Conservation (phyloP, 2,888 invertebrate genomes). For the Lissocephala sabroskyi region DNA sequence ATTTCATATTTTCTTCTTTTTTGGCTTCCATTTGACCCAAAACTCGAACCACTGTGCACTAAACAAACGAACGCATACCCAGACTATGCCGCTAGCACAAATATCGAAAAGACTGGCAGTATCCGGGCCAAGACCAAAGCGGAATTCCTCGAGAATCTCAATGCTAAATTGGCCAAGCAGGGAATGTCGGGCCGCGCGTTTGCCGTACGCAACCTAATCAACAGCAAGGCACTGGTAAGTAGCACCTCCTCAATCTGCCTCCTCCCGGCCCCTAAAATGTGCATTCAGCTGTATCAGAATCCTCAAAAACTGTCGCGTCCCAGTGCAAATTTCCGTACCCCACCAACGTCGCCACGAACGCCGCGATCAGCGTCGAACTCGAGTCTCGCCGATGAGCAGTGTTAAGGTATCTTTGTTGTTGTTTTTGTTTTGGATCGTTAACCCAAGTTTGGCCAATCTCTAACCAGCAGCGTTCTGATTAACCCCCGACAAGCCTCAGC, state of each 20-base stretch:
- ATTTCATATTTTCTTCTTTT: constrained; percentile 4
- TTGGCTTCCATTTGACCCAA: no score
- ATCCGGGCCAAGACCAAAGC: constrained; percentile 73
- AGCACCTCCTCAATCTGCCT: constrained; percentile 1
- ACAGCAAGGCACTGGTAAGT: constrained; percentile 80
- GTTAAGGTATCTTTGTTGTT: constrained; percentile 70
- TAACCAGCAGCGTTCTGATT: neutral
- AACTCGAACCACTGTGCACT: neutral
- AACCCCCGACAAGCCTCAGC: neutral
- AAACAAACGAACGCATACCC: constrained; percentile 12
- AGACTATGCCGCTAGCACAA: constrained; percentile 72
- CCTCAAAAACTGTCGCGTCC: constrained; percentile 68
- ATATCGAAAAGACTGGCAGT: constrained; percentile 72
- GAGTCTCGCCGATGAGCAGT: constrained; percentile 45
- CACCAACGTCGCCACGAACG: constrained; percentile 52
- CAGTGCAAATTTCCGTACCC: constrained; percentile 68
- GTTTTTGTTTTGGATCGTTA: constrained; percentile 15
- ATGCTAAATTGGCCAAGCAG: constrained; percentile 83
- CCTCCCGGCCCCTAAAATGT: constrained; percentile 6
- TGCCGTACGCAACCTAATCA: constrained; percentile 82
- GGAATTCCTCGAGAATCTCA: constrained; percentile 85
- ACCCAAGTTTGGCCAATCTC: neutral
- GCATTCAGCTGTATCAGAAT: constrained; percentile 63
- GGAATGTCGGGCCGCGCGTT: constrained; percentile 77
- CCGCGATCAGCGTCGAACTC: no score